Base-by-base conservation (phyloP, 2,888 invertebrate species). In the Poecilus cupreus region DNA sequence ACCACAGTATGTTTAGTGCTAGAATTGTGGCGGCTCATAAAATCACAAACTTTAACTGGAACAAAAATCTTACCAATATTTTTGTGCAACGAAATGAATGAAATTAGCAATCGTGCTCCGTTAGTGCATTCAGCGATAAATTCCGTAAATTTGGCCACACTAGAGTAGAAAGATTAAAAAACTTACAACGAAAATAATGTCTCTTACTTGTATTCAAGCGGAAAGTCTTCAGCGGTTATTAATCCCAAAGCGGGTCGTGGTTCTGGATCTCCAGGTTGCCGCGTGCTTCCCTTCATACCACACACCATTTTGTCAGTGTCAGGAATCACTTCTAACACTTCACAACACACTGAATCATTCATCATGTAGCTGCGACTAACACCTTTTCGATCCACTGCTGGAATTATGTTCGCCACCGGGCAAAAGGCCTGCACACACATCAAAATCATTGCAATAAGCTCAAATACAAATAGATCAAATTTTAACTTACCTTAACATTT, bases 231-330 rank as follows among this genome's bases (percentile, higher is more conserved):
- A 20, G 93, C 92, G 90, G 93, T 94, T 88, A 97, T 95, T 82
- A 96, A 93, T 84, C 97, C 97, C 84, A 96, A 92, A 83, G 95
- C 92, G 83, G 94, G 93, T 88, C 93, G 93, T 85, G 93, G 93
- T 84, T 93, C 92, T 82, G 94, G 94, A 87, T 94, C 93, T 86
- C 94, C 93, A 22, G 94, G 91, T 83, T 92, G 91, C 86, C 94
- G 91, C 85, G 94, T 92, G 85, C 93, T 91, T 83, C 95, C 95
- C 90, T 96, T 94, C 95, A 96, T 96, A 89, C 96, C 96, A 89
- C 95, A 93, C 86, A 95, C 94, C 91, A 97, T 93, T 91, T 96
- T 96, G 90, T 96, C 96, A 78, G 95, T 94, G 89, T 96, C 96
- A 64, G 95, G 94, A 88, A 95, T 95, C 83, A 96, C 94, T 91